Evolutionary conservation across 2,113 vertebrate genomes (phyloP), one percentile per base, ranked within the genome.

Genomic region (Callipepla californica): DNA sequence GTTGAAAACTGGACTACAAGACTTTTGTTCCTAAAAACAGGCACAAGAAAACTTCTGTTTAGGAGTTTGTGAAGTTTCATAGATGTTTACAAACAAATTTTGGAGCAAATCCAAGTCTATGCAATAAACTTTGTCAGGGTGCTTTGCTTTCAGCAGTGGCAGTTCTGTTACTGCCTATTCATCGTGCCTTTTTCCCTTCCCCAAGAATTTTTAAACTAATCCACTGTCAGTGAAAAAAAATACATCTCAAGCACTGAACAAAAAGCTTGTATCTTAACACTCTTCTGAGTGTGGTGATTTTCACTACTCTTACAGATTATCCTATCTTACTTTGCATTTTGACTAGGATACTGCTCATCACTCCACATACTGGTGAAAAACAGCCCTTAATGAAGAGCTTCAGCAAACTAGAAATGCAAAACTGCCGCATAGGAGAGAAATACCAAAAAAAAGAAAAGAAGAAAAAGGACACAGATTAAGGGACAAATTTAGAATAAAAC

Each of bases 211-310:
- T 38, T 17, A 36, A 36, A 36, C 36, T 36, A 36, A 40, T 83
- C 20, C 18, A 40, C 16, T 94, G 90, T 95, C 94, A 96, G 87
- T 83, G 68, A 74, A 77, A 80, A 28, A 28, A 95, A 91, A 69
- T 55, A 74, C n/a, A 79, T 88, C 91, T 78, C 55, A 69, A 73
- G 67, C 75, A 82, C 16, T 78, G 38, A 90, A 93, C 59, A 86
- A 61, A 95, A 85, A 88, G 42, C 79, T 61, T 79, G 36, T 51
- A 51, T 70, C 68, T 90, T 95, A 95, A 93, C 93, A 74, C 25
- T 90, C 32, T 38, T 34, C 87, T 85, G 88, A 90, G 88, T 70
- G 92, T 85, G 94, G 94, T 87, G 89, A 77, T 36, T 94, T 93
- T 96, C 91, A 69, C 53, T 85, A 23, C 28, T 74, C 13, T 55